Evolutionary conservation across 2,113 vertebrate species (phyloP), one percentile per base, ranked within the genome.

Genomic region (Urocynchramus pylzowi): DNA sequence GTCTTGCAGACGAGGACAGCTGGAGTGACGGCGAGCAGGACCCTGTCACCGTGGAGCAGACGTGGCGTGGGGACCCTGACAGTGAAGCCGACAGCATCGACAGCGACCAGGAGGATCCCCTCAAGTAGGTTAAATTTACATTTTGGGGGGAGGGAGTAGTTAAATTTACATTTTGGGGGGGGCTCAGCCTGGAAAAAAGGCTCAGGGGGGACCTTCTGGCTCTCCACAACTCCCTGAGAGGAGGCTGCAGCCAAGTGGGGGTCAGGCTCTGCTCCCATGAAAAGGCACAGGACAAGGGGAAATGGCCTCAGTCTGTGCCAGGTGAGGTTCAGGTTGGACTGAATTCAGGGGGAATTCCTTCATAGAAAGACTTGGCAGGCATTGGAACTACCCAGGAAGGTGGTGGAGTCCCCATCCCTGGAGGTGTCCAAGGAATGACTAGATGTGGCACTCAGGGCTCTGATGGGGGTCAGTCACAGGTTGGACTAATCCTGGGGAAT

Each of bases 61-160:
- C 99, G 0, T 99, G 99, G 99, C 98, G 99, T 96, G 99, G 99
- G 76, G 99, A 99, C 92, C 99, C 99, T 0, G 99, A 99, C 98
- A 99, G 99, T 47, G 99, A 99, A 76, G 99, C 99, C 1, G 99
- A 99, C 98, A 99, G 99, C 94, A 97, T 99, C 8, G 99, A 99
- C 93, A 99, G 99, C 41, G 99, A 99, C 96, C 99, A 99, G 57
- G 99, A 99, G 94, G 99, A 99, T 87, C 99, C 99, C 73, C 93
- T 99, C 11, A 99, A 99, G 99, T 99, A 98, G 97, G 98, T 95
- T 54, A 12, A 45, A 53, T 45, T 33, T 11, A 3, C 1, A 24
- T 75, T 59, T n/a, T 44, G 1, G 4, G 3, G n/a, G 3, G n/a
- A 39, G 71, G 14, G 6, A 16, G 56, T 10, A 39, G 4, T 60